Conservation (phyloP, 2,797 vertebrate genomes). For the Arrhamphus sclerolepis region DNA sequence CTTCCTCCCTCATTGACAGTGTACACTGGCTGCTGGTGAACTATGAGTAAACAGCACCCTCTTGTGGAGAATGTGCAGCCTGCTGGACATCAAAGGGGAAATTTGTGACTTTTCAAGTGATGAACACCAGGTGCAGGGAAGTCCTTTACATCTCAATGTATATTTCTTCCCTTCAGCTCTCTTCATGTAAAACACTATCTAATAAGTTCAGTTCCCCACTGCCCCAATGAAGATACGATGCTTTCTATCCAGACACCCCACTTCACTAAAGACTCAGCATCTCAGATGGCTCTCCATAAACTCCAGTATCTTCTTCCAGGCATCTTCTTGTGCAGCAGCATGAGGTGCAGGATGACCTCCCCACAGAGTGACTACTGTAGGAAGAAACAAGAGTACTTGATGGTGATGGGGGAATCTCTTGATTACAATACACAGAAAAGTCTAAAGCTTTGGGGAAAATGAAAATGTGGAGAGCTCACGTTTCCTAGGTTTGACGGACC, state of each 20-base stretch:
- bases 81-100: neutral
- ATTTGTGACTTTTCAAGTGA: neutral
- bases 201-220: neutral
- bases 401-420: neutral
- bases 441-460: neutral
- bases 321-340: slow-evolving; percentile 83
- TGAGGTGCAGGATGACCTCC: slow-evolving; percentile 82
- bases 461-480: slow-evolving; percentile 36
- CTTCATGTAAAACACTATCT: neutral
- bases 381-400: slow-evolving; percentile 1
- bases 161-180: neutral
- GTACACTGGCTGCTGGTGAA: neutral
- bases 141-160: too few relatives aligned
- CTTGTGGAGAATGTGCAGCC: slow-evolving; percentile 7
- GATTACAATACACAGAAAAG: neutral
- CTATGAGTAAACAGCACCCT: neutral
- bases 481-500: slow-evolving; percentile 61
- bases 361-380: slow-evolving; percentile 72
- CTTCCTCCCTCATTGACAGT: neutral
- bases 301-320: slow-evolving; percentile 82
- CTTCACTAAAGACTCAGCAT: slow-evolving; percentile 11
- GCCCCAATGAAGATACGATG: neutral
- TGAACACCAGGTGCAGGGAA: neutral
- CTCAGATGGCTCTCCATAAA: slow-evolving; percentile 68
- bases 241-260: neutral